These are phyloP conservation scores for Uloborus plumipes DNA, from an alignment of 2,888 invertebrate genomes.

Conservation along the genomic window DNA sequence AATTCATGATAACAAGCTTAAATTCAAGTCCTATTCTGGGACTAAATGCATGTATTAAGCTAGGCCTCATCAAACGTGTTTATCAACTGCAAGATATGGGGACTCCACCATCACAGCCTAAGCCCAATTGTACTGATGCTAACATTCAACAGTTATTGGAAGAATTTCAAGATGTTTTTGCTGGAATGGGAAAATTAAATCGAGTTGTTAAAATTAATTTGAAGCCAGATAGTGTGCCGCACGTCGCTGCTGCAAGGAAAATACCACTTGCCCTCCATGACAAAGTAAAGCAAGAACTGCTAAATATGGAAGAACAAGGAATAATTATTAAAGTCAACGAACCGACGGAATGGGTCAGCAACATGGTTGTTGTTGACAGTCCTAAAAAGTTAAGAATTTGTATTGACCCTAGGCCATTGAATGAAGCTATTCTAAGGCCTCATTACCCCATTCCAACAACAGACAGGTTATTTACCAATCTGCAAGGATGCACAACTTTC, in stretches of 20 bases:
- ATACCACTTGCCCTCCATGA: constrained; percentile 15
- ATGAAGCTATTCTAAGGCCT: too few relatives aligned
- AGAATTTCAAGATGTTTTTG: constrained; percentile 8
- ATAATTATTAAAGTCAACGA: too few relatives aligned
- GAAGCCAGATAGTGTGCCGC: neutral
- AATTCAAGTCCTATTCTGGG: neutral
- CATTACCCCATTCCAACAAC: too few relatives aligned
- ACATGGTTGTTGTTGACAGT: too few relatives aligned
- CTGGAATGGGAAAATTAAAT: constrained; percentile 16
- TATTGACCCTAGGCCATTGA: too few relatives aligned
- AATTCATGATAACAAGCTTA: constrained; percentile 4
- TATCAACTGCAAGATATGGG: neutral
- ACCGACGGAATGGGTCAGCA: too few relatives aligned
- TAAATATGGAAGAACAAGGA: constrained; percentile 17
- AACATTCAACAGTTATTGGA: neutral
- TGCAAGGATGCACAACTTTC: too few relatives aligned
- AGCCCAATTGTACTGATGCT: neutral
- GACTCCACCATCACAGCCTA: neutral
- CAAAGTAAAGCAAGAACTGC: constrained; percentile 25
- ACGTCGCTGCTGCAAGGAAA: constrained; percentile 7
- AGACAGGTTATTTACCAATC: too few relatives aligned
- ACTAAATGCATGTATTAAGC: neutral
- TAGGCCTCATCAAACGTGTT: neutral
- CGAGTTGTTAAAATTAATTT: constrained; percentile 14
- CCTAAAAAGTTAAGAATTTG: too few relatives aligned